phyloP scores from a whole-genome alignment of 64 coral and sea anemone genomes.

The Catalaphyllia jardinei region DNA sequence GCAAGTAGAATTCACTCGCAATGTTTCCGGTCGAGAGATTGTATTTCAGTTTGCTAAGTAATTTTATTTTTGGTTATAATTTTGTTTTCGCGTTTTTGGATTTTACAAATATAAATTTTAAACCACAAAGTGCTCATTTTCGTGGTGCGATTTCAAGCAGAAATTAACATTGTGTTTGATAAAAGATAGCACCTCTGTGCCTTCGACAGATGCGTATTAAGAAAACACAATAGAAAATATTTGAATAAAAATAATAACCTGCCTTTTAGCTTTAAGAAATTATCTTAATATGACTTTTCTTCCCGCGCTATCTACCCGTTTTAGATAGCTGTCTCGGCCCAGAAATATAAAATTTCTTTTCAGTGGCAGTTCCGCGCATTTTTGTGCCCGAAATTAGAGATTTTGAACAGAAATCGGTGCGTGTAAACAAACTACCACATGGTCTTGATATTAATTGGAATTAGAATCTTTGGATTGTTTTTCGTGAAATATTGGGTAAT shows the following conservation, averaged over 20 bases:
- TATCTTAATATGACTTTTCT: constrained; percentile 64
- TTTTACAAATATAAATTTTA: not conserved
- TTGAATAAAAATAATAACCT: constrained; percentile 76
- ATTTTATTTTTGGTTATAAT: constrained; percentile 5
- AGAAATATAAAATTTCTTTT: constrained; percentile 11
- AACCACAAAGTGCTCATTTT: not conserved
- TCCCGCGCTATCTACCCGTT: not conserved
- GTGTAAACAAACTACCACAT: constrained; percentile 97
- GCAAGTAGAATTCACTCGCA: constrained; percentile 37
- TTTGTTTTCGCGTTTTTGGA: not conserved
- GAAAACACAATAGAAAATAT: constrained; percentile 82
- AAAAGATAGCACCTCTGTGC: constrained; percentile 33
- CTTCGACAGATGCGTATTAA: constrained; percentile 84
- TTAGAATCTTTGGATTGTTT: constrained; percentile 68
- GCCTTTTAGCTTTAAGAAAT: constrained; percentile 46
- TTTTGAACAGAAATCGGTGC: constrained; percentile 19
- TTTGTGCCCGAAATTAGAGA: not conserved
- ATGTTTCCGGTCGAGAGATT: constrained; percentile 53
- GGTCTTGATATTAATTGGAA: constrained; percentile 88
- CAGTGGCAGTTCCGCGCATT: not conserved
- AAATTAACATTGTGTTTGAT: constrained; percentile 38
- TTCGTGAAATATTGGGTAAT: constrained; percentile 27
- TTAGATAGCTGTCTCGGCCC: not conserved
- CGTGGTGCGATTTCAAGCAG: constrained; percentile 16
- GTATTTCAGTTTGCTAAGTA: constrained; percentile 17